Percentiles rank a stretch among this genome's conserved stretches.
Evolutionary conservation across 2,888 invertebrate species (phyloP).

Genomic region (Chloromyia formosa): DNA sequence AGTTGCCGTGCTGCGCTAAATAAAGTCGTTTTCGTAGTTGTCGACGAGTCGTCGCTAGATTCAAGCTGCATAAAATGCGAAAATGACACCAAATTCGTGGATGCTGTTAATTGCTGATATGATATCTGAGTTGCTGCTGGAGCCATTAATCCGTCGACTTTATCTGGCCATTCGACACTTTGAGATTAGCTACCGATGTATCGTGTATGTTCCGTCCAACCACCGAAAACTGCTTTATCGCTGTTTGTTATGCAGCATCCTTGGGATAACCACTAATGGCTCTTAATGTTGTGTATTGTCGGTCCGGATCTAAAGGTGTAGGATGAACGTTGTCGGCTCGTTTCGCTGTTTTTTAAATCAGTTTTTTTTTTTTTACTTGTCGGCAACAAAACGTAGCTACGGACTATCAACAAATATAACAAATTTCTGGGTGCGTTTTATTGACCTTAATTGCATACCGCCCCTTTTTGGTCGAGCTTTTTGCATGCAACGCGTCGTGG

Average conservation of each 20-base stretch:
- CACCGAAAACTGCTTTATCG: slow-evolving; percentile 28
- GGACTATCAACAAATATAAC: slow-evolving; percentile 25
- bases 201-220: slow-evolving; percentile 15
- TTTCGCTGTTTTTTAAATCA: neutral
- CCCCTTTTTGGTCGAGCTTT: neutral
- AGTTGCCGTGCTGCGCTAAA: neutral
- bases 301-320: slow-evolving; percentile 40
- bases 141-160: slow-evolving; percentile 45
- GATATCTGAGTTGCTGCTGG: slow-evolving; percentile 45
- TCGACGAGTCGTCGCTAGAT: slow-evolving; percentile 20
- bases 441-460: slow-evolving; percentile 41
- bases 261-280: slow-evolving; percentile 45
- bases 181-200: slow-evolving; percentile 47
- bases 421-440: slow-evolving; percentile 47
- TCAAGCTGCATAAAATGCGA: slow-evolving; percentile 37
- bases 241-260: slow-evolving; percentile 36
- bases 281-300: slow-evolving; percentile 45
- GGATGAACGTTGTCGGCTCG: slow-evolving; percentile 25
- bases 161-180: slow-evolving; percentile 46
- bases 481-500: neutral
- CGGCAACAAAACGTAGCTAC: slow-evolving; percentile 3
- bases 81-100: slow-evolving; percentile 44
- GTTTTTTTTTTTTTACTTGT: slow-evolving; percentile 19
- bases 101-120: slow-evolving; percentile 49
- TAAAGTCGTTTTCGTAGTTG: slow-evolving; percentile 8